Evolutionary conservation across 1,140 invertebrate genomes (phyloP), one percentile per base, ranked within the genome.

Genomic region (Drosophila oshimai): DNA sequence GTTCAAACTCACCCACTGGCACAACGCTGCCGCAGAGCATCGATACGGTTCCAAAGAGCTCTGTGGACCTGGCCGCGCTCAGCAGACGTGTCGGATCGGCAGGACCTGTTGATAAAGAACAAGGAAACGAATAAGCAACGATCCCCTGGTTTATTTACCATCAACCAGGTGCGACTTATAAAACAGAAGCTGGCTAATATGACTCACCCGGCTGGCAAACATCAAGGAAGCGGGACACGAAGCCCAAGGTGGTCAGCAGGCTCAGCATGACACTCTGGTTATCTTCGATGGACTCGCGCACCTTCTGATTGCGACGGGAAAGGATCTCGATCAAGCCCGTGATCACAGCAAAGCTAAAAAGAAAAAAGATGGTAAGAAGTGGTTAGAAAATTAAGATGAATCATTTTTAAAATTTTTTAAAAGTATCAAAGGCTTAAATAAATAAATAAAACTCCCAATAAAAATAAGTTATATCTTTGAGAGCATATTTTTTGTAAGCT

Each of bases 201-300:
- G 44, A 71, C 89, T 89, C 62, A 91, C 90, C 87, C 47, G 78
- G 60, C 74, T 79, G 86, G 49, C 89, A 91, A 15, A 89, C 58
- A 76, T 91, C 90, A 55, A 90, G 71, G 68, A 91, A 89, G 33
- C 89, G 78, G 13, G 89, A 88, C 3, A 91, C 64, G 62, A 91
- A 89, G 44, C 90, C 90, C 45, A 91, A 42, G 37, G 88, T 87
- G 39, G 90, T 89, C 71, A 91, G 31, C 45, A 91, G 68, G 10
- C 88, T 78, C 20, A 91, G 58, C 55, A 91, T 80, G n/a, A 90
- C 78, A 62, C 86, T 80, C 42, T 91, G 78, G 41, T 91, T 88
- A 44, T 75, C 57, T 20, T 91, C 90, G 44, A 91, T 80, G 33
- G 88, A 78, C 61, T 91, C 90, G 12, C 86, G 90, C 22, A 91